A percentile compares a stretch with the other conserved stretches of the same genome.
Evolutionary conservation across 2,113 vertebrate species (phyloP).

Genomic region (Dendropsophus ebraccatus): DNA sequence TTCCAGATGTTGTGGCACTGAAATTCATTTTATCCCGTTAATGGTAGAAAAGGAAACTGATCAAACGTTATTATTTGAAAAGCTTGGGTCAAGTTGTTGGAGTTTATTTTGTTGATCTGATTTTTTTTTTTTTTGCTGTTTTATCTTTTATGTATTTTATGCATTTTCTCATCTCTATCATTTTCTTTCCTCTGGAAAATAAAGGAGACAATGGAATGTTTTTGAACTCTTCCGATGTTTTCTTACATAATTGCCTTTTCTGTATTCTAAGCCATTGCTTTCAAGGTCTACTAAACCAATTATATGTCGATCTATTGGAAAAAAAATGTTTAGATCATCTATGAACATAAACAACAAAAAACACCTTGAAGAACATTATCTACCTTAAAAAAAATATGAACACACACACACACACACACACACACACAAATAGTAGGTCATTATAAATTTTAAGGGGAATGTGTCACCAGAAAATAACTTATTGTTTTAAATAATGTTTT

Average conservation of each 20-base stretch:
- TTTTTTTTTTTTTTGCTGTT: constrained; percentile 40
- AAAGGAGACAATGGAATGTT: constrained; percentile 9
- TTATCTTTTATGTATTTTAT: constrained; percentile 22
- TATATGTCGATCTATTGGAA: too few species aligned
- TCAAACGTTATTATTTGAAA: constrained; percentile 62
- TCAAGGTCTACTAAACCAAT: too few species aligned
- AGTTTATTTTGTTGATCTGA: constrained; percentile 44
- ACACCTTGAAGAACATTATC: too few species aligned
- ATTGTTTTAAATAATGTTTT: too few species aligned
- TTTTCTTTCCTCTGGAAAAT: constrained; percentile 9
- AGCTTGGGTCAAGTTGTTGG: constrained; percentile 55
- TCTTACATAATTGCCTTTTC: constrained; percentile 21
- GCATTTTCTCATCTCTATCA: not conserved
- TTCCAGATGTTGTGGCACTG: constrained; percentile 80
- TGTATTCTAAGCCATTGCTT: not conserved
- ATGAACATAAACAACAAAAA: too few species aligned
- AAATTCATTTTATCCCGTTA: constrained; percentile 73
- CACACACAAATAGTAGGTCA: too few species aligned
- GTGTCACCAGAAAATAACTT: too few species aligned
- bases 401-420: too few species aligned
- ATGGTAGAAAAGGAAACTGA: constrained; percentile 60
- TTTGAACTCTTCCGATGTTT: not conserved
- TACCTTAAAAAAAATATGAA: too few species aligned
- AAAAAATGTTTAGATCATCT: too few species aligned
- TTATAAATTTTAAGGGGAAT: too few species aligned